Conservation (phyloP, 2,113 vertebrate genomes). For the Aplodontia rufa region DNA sequence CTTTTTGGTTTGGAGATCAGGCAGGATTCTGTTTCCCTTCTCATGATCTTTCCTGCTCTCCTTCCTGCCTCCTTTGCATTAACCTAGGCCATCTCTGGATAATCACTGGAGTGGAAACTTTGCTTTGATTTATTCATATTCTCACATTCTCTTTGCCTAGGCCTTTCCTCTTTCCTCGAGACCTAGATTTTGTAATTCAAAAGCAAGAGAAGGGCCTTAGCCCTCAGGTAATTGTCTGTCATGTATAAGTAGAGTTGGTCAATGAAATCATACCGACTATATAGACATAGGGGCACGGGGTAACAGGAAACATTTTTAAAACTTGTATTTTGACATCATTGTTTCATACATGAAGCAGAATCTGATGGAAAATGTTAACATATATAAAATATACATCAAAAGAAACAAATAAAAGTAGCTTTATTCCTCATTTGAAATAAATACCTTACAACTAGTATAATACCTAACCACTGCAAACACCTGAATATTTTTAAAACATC, state of each 20-base stretch:
- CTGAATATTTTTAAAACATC: neutral
- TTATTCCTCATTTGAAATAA: neutral
- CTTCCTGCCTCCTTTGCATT: neutral
- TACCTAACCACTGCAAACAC: neutral
- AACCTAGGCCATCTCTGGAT: neutral
- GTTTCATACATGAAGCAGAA: neutral
- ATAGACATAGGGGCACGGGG: neutral
- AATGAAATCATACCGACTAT: neutral
- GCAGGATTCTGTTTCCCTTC: neutral
- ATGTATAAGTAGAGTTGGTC: neutral
- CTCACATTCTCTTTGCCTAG: neutral
- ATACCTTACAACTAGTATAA: no score
- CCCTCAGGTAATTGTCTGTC: neutral
- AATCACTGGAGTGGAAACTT: neutral
- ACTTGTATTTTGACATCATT: neutral
- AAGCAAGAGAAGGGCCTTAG: neutral
- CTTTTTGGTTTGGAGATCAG: neutral
- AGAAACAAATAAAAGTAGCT: neutral
- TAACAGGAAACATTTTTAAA: neutral
- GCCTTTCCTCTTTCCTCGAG: neutral
- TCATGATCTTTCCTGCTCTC: neutral
- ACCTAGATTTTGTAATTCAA: constrained; percentile 7
- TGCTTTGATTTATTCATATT: neutral
- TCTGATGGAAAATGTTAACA: neutral
- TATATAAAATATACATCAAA: neutral